Evolutionary conservation across 2,113 vertebrate genomes (phyloP), one percentile per base, ranked within the genome.

Genomic region (Dascyllus trimaculatus): DNA sequence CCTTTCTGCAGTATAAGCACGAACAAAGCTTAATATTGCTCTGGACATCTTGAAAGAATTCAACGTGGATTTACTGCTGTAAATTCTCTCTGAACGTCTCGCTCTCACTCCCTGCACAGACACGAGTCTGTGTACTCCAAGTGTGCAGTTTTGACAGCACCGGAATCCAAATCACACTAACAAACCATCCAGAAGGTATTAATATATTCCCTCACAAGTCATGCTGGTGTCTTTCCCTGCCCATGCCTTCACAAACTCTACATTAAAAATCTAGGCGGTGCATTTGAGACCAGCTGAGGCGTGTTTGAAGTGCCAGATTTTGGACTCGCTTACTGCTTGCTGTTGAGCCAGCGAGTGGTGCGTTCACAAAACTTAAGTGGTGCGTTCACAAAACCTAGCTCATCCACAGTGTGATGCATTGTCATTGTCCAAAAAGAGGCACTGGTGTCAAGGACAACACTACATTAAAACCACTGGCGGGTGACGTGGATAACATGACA

Each of bases 131-230:
- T 68, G 56, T 38, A 21, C 68, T 40, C 73, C 68, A 66, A 46
- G 24, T 43, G 71, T 71, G 38, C 63, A 70, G 72, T 63, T 85
- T 70, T 77, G 69, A 74, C 81, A 73, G 66, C 72, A 64, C 51
- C 75, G 66, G 35, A 61, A 52, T 67, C 62, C 10, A 29, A 69
- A 65, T 53, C 17, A 38, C 53, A 71, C 66, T 80, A 88, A 83
- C 46, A 75, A 53, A 73, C 32, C 75, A 53, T 69, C 66, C 69
- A 70, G 29, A 35, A 63, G 32, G 26, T 68, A 56, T 84, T 81
- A 61, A 84, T 22, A 69, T 80, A 79, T 88, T 87, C 80, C 14
- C 58, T 86, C 58, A 79, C 35, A 84, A 76, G 66, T 70, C 49
- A 38, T 71, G 21, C 51, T 63, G 10, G 21, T 57, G 46, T 80